Evolutionary conservation across 23 tunicate species (phyloP), one percentile per base, ranked within the genome.

Genomic region (Pegea sp.): DNA sequence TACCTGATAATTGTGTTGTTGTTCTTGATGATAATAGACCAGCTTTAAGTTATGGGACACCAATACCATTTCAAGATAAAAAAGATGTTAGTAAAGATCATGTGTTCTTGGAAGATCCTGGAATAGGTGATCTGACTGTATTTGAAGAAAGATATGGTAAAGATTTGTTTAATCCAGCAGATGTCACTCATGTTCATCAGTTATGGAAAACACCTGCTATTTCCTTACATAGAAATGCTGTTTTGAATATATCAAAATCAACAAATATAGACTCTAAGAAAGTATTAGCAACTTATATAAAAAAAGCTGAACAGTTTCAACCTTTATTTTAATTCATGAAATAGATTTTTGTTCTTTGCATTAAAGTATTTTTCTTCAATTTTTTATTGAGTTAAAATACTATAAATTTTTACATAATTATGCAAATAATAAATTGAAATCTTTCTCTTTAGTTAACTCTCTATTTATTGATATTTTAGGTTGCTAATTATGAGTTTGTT

Each of bases 201-300:
- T 60, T 77, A 5, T 77, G 90, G 90, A 69, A 69, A 48, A 77
- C 90, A 1, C 90, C 90, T 3, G n/a, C 23, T 28, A 33, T 67
- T 7, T 27, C 26, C 23, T 23, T 24, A 33, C 24, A 28, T 4
- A 34, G 90, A 42, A 42, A 50, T n/a, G 23, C 6, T 1, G 29
- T 21, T 4, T 4, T 74, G 22, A 30, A 28, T 19, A 6, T 24
- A 1, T n/a, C 25, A n/a, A 54, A 55, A 24, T 44, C 46, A 5
- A 13, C 5, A 0, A 18, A 49, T 7, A 63, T 44, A 1, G 53
- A 33, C 48, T 54, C 20, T 4, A 38, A 33, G n/a, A 30, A 42
- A 6, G 63, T 33, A 1, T 21, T 71, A 53, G 62, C 44, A 22
- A 43, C 54, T 30, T 63, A 71, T 57, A 44, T 71, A 7, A 55